Evolutionary conservation across 2,797 vertebrate species (phyloP).

Genomic region (Pantherophis alleghaniensis): DNA sequence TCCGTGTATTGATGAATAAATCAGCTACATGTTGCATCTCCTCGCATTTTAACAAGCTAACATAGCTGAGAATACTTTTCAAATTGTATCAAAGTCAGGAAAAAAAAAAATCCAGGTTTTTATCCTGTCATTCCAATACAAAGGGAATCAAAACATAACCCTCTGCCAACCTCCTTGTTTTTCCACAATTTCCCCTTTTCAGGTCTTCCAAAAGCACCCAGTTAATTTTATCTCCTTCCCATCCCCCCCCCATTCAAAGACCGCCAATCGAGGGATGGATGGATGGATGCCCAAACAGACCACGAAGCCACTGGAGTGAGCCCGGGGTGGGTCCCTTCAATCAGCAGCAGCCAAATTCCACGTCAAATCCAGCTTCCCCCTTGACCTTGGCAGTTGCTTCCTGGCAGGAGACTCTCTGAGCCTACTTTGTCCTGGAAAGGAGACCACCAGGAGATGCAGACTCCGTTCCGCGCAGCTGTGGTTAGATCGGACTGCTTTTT

Average conservation of each 20-base stretch:
- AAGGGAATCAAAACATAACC: not conserved
- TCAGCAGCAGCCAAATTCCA: not conserved
- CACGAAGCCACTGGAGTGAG: not conserved
- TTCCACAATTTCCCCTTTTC: not conserved
- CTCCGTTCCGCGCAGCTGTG: not conserved
- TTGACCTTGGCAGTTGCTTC: not conserved
- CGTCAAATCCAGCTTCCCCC: not conserved
- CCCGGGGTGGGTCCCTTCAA: not conserved
- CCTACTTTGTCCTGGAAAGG: not conserved
- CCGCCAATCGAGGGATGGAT: no score
- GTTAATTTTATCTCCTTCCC: not conserved
- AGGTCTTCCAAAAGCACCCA: not conserved
- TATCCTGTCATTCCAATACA: not conserved
- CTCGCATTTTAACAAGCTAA: not conserved
- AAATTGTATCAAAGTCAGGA: not conserved
- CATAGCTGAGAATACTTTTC: not conserved
- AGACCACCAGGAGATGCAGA: not conserved
- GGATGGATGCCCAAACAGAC: not conserved
- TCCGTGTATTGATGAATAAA: not conserved
- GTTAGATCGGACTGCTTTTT: not conserved
- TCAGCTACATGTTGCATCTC: not conserved
- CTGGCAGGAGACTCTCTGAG: not conserved
- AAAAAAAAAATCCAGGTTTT: no score
- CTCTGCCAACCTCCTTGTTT: not conserved
- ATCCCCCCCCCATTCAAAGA: not conserved